Conservation (phyloP, 2,888 invertebrate species). For the Timema podura region DNA sequence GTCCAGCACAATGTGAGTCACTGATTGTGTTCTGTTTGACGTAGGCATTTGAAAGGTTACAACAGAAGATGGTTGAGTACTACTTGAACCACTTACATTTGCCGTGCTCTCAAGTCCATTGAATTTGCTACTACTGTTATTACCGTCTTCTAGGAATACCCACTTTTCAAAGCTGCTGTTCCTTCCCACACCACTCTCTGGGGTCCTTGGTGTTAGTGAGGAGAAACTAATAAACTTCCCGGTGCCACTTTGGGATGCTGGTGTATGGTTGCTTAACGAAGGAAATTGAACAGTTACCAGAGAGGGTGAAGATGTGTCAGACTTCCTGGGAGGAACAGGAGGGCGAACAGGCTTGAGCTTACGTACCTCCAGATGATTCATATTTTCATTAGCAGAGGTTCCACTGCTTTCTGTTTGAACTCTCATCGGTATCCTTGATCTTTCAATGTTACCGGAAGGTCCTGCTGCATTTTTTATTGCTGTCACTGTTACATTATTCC, state of each 20-base stretch:
- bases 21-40: conserved; percentile 40
- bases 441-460: conserved; percentile 35
- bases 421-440: conserved; percentile 37
- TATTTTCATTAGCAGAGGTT: conserved; percentile 17
- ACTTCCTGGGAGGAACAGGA: conserved; percentile 49
- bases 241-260: conserved; percentile 7
- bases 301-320: conserved; percentile 39
- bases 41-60: conserved; percentile 34
- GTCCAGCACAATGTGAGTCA: conserved; percentile 41
- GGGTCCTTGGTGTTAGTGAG: conserved; percentile 30
- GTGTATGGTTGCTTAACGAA: conserved; percentile 12
- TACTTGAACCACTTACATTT: conserved; percentile 31
- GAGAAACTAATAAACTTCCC: conserved; percentile 29
- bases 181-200: conserved; percentile 35
- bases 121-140: conserved; percentile 31
- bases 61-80: conserved; percentile 33
- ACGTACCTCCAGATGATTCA: conserved; percentile 20
- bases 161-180: conserved; percentile 43
- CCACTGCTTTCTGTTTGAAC: conserved; percentile 34
- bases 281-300: conserved; percentile 22
- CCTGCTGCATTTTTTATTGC: conserved; percentile 43
- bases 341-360: conserved; percentile 44
- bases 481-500: conserved; percentile 36
- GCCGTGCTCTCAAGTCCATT: conserved; percentile 33
- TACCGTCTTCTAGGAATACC: conserved; percentile 41